A percentile compares a stretch with the other conserved stretches of the same genome.
Evolutionary conservation across 2,797 vertebrate species (phyloP).

Genomic region (Ficedula albicollis): DNA sequence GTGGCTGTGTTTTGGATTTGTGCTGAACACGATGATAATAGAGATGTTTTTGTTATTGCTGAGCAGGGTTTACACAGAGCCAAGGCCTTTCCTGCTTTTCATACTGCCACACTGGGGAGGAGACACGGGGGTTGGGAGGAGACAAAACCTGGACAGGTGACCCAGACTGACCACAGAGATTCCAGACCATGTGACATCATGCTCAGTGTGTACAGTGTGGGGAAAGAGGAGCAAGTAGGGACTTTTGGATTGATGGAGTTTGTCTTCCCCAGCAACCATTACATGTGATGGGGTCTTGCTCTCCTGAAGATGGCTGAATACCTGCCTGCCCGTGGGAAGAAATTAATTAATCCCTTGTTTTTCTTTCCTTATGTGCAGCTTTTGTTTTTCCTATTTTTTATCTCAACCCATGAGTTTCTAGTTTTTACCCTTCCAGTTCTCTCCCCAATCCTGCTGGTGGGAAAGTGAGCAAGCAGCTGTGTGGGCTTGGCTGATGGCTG

Average conservation of each 20-base stretch:
- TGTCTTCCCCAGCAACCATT: too few species aligned
- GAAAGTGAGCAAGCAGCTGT: background rate
- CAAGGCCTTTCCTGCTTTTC: background rate
- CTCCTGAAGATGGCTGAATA: fast-evolving
- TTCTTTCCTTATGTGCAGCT: background rate
- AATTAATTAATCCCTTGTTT: background rate
- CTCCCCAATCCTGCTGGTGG: background rate
- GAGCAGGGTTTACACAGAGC: background rate
- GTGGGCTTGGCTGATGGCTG: background rate
- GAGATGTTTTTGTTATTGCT: background rate
- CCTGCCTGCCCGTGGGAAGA: background rate
- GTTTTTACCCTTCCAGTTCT: background rate
- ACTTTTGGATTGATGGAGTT: too few species aligned
- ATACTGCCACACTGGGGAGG: too few species aligned
- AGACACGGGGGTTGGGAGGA: fast-evolving
- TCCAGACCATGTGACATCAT: background rate
- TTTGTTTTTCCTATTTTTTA: background rate
- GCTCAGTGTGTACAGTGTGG: fast-evolving
- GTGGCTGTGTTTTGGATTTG: background rate
- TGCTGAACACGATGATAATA: background rate
- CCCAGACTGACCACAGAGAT: background rate
- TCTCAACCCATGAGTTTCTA: background rate
- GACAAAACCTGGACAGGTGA: background rate
- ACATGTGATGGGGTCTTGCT: background rate
- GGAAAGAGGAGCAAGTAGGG: background rate